Conservation (phyloP, 2,113 vertebrate species). For the Sebastes schlegelii region DNA sequence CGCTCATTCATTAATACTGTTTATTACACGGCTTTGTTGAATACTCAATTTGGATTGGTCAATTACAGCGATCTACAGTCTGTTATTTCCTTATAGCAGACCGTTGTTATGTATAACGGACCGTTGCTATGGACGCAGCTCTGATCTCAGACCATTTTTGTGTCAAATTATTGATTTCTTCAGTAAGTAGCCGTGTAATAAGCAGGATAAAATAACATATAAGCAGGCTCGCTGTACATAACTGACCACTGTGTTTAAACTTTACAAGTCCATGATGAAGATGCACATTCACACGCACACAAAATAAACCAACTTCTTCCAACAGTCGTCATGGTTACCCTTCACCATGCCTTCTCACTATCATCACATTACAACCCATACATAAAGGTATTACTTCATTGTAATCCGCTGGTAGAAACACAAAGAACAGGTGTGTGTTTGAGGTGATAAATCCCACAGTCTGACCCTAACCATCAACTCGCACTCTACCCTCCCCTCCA, state of each 20-base stretch:
- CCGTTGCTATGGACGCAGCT: no score
- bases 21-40: no score
- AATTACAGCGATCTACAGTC: no score
- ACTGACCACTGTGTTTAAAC: neutral
- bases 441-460: conserved; percentile 60
- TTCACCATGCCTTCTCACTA: neutral
- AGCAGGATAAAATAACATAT: no score
- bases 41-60: no score
- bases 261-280: neutral
- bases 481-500: conserved; percentile 1
- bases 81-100: no score
- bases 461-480: conserved; percentile 63
- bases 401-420: conserved; percentile 10
- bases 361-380: neutral
- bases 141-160: no score
- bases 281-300: neutral
- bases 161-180: no score
- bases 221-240: no score
- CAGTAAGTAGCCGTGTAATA: no score
- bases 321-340: neutral
- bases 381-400: neutral
- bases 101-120: no score
- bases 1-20: neutral
- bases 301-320: neutral
- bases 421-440: conserved; percentile 49